Evolutionary conservation across 2,113 vertebrate genomes (phyloP), one percentile per base, ranked within the genome.

Genomic region (Gopherus evgoodei): DNA sequence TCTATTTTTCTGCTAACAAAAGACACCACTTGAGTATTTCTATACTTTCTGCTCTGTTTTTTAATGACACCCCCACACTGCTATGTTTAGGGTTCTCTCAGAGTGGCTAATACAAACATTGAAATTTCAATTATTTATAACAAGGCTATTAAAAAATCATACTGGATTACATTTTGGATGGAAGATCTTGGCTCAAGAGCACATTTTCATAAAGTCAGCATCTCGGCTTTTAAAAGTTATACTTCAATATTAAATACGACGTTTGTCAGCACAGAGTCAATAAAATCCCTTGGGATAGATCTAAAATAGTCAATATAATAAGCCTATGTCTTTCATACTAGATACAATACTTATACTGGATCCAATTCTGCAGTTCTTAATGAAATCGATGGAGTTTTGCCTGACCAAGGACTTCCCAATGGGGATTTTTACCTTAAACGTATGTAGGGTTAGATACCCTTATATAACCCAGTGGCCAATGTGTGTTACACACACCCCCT

Each of bases 41-140:
- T 76, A 69, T 13, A 69, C 2, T 11, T 62, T 49, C 86, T 54
- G 88, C 1, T 42, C 53, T 87, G 2, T 78, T 83, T 84, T 91
- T 35, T 88, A 72, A 81, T 76, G 89, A 86, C 87, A 80, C 83
- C 11, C 93, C 81, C 91, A 59, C 94, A 49, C 21, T 1, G 0
- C 87, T 95, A 89, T 56, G 83, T 87, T 80, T 52, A 25, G 76
- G 90, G 88, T 96, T 80, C 91, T 93, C 90, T 72, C 0, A 0
- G 54, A 1, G 1, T 87, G 5, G 80, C 89, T 94, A 93, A 96
- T 86, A 62, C 95, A 95, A 96, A 97, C 97, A 96, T 97, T 96
- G 97, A 96, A 22, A 97, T 97, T 96, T 97, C 96, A 96, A 94
- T 97, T 96, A 97, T 97, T 97, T 97, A 97, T 96, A 83, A 90